These are phyloP conservation scores for Lytechinus pictus DNA, from an alignment of 35 echinoderm and acorn worm species.

Conservation along the genomic window DNA sequence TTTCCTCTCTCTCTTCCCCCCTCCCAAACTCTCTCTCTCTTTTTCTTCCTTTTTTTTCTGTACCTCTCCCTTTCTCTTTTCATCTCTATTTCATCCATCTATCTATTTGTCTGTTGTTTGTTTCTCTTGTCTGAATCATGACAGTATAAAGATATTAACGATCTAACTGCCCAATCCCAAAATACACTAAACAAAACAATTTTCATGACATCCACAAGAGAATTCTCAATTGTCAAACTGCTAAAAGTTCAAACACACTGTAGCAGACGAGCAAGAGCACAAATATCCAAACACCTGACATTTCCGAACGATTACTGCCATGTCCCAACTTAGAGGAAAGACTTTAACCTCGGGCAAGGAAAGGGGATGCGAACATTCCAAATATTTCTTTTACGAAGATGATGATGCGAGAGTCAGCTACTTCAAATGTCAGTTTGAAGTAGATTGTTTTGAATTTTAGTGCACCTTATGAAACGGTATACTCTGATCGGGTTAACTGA, in stretches of 20 bases:
- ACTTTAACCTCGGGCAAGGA: not conserved
- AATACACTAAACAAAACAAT: not conserved
- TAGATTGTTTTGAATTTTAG: not conserved
- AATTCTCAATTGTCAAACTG: too few relatives aligned
- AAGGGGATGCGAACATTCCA: not conserved
- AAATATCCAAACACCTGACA: not conserved
- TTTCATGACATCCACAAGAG: not conserved
- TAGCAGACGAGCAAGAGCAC: not conserved
- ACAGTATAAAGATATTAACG: too few relatives aligned
- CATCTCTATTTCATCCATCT: too few relatives aligned
- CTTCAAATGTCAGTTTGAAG: not conserved
- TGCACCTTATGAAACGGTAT: not conserved
- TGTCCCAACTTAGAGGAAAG: not conserved
- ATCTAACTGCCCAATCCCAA: too few relatives aligned
- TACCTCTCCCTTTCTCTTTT: too few relatives aligned
- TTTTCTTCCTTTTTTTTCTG: too few relatives aligned
- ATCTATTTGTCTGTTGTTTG: too few relatives aligned
- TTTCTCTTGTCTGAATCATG: too few relatives aligned
- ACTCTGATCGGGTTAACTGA: not conserved
- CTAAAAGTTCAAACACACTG: too few relatives aligned
- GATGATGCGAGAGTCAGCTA: not conserved
- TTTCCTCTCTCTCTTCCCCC: not conserved
- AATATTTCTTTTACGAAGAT: not conserved
- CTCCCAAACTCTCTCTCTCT: too few relatives aligned
- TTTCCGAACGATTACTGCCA: not conserved